Evolutionary conservation across 2,888 invertebrate genomes (phyloP).

Genomic region (Shargacucullia verbasci): DNA sequence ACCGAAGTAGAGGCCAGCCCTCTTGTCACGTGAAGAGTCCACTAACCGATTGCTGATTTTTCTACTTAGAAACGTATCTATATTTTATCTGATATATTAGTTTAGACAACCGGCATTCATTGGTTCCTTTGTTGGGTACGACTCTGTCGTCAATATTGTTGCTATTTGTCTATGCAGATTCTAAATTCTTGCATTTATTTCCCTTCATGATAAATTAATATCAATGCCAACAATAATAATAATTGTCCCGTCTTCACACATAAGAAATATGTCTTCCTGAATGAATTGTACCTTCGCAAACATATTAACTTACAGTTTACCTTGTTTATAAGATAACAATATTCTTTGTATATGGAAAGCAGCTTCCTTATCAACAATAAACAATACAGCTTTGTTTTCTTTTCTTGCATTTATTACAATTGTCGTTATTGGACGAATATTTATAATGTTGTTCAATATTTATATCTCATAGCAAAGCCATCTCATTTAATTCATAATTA

Average conservation of each 20-base stretch:
- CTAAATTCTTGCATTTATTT: not conserved
- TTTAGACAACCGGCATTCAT: too few species aligned
- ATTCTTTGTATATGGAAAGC: slow-evolving; percentile 27
- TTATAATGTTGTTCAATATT: not conserved
- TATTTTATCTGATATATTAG: too few species aligned
- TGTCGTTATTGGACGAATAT: slow-evolving; percentile 3
- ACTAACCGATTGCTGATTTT: too few species aligned
- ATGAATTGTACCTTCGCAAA: slow-evolving; percentile 35
- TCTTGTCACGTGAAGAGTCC: too few species aligned
- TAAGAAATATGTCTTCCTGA: slow-evolving; percentile 39
- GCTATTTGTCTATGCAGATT: not conserved
- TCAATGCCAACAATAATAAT: slow-evolving; percentile 6
- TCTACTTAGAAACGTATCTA: too few species aligned
- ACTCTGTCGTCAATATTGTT: too few species aligned
- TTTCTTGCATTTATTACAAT: slow-evolving; percentile 24
- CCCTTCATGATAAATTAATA: not conserved
- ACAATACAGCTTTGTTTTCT: slow-evolving; percentile 24
- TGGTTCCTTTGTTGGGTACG: too few species aligned
- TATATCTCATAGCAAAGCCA: not conserved
- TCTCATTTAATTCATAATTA: not conserved
- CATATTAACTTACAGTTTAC: slow-evolving; percentile 41
- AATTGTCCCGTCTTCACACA: slow-evolving; percentile 11
- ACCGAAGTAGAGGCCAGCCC: too few species aligned
- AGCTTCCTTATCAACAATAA: slow-evolving; percentile 39
- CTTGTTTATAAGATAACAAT: slow-evolving; percentile 41